Percentiles rank a stretch among this genome's conserved stretches.
phyloP scores from a whole-genome alignment of 2,797 vertebrate genomes.

The Microctenopoma lineatum region DNA sequence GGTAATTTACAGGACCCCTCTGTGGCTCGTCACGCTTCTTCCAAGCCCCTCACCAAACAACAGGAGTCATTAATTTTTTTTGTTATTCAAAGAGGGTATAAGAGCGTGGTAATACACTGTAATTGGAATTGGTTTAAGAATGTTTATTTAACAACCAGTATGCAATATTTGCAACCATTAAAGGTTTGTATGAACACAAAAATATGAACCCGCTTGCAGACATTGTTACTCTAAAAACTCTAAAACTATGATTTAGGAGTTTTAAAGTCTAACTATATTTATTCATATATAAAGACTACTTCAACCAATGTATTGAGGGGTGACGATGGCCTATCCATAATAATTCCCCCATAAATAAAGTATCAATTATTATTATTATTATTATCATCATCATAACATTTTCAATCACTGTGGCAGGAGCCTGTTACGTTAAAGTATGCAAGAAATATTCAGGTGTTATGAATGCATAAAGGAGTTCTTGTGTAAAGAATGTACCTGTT shows the following conservation, averaged over 20 bases:
- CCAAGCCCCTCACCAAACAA: conserved; percentile 23
- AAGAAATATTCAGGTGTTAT: conserved; percentile 2
- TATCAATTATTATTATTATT: too few species aligned
- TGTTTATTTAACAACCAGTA: neutral
- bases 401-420: neutral
- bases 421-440: neutral
- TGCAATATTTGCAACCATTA: neutral
- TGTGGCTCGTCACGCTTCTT: conserved; percentile 44
- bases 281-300: conserved; percentile 31
- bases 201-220: neutral
- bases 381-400: too few species aligned
- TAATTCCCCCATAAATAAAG: too few species aligned
- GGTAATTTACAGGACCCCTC: conserved; percentile 53
- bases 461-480: neutral
- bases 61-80: conserved; percentile 61
- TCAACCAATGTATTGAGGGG: neutral
- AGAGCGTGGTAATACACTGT: neutral
- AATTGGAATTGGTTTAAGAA: neutral
- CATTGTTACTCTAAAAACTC: neutral
- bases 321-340: too few species aligned
- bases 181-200: neutral
- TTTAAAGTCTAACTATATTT: conserved; percentile 3
- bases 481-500: neutral
- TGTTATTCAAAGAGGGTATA: conserved; percentile 43
- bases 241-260: neutral